Conservation (phyloP, 2,113 vertebrate species). For the Hirundichthys speculiger region DNA sequence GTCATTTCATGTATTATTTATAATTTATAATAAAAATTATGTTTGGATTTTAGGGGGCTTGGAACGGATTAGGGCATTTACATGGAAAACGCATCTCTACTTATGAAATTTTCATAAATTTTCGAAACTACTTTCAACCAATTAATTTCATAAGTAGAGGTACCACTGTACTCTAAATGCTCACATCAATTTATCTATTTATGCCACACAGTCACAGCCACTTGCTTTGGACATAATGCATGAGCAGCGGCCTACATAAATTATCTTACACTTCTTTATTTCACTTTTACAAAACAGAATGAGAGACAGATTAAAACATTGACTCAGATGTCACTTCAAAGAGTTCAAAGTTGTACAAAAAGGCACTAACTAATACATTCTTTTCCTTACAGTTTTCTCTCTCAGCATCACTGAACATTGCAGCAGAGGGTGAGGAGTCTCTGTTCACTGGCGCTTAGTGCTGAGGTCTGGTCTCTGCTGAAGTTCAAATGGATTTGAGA, state of each 20-base stretch:
- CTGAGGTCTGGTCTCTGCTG: slow-evolving; percentile 32
- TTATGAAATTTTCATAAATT: too few relatives aligned
- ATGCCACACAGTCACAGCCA: slow-evolving; percentile 11
- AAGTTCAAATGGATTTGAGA: slow-evolving; percentile 55
- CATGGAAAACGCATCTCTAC: too few relatives aligned
- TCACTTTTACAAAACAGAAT: slow-evolving; percentile 33
- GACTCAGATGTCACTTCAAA: slow-evolving; percentile 27
- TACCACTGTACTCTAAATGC: too few relatives aligned
- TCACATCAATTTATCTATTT: background rate
- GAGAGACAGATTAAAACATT: slow-evolving; percentile 24
- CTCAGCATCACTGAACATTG: slow-evolving; percentile 30
- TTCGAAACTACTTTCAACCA: too few relatives aligned
- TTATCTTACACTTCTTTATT: slow-evolving; percentile 29
- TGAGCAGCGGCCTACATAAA: slow-evolving; percentile 51
- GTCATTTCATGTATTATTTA: too few relatives aligned
- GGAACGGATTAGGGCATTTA: too few relatives aligned
- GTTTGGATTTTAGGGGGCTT: too few relatives aligned
- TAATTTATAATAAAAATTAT: too few relatives aligned
- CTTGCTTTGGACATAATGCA: slow-evolving; percentile 25
- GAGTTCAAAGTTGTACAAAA: slow-evolving; percentile 35
- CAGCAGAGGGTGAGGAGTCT: slow-evolving; percentile 19
- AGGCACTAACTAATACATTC: slow-evolving; percentile 10
- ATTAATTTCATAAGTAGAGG: too few relatives aligned
- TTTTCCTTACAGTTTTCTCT: slow-evolving; percentile 26
- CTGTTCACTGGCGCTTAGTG: slow-evolving; percentile 22